Conservation (phyloP, 2,797 vertebrate genomes). For the Periparus ater region DNA sequence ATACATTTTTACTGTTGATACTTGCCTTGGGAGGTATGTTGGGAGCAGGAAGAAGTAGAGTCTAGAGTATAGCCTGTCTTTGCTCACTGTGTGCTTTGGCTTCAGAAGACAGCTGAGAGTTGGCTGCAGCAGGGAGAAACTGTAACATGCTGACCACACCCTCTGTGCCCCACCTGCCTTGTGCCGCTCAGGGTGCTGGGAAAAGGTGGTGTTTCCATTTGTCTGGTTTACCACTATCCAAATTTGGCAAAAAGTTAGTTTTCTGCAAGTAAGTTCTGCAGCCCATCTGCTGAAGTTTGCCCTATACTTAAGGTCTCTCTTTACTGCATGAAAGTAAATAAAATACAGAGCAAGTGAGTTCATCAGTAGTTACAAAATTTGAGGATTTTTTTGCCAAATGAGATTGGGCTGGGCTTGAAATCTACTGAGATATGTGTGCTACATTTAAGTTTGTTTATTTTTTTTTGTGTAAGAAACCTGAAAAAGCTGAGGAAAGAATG, state of each 20-base stretch:
- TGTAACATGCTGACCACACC: not conserved
- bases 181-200: accelerated
- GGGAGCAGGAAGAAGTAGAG: not conserved
- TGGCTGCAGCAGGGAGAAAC: not conserved
- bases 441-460: not conserved
- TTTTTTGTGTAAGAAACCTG: not conserved
- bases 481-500: not conserved
- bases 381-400: not conserved
- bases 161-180: accelerated
- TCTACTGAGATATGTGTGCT: not conserved
- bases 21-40: not conserved
- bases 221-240: not conserved
- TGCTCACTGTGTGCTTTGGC: not conserved
- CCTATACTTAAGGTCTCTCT: not conserved
- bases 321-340: not conserved
- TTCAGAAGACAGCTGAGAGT: not conserved
- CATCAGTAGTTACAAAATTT: not conserved
- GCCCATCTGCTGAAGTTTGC: not conserved
- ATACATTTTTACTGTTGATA: not conserved
- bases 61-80: not conserved
- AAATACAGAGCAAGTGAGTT: not conserved
- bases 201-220: not conserved
- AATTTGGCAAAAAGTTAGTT: not conserved
- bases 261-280: not conserved
- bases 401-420: not conserved